phyloP scores from a whole-genome alignment of 2,797 vertebrate species.

The Acrocephalus scirpaceus region DNA sequence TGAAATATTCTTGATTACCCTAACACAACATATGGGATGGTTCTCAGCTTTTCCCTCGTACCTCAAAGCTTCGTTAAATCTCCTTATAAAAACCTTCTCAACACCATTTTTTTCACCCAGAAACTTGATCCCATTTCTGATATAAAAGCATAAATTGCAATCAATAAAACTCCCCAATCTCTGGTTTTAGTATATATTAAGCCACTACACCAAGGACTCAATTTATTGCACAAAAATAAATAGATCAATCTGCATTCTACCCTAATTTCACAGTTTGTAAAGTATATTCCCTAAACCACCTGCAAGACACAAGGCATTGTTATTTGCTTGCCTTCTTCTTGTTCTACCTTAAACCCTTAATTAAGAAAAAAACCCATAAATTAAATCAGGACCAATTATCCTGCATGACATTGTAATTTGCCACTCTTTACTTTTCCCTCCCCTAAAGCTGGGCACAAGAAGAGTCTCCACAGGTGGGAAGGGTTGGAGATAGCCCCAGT shows the following conservation, averaged over 20 bases:
- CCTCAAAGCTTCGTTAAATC: neutral
- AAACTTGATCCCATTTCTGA: neutral
- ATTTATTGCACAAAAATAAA: neutral
- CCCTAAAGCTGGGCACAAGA: neutral
- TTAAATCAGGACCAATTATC: neutral
- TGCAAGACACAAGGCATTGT: neutral
- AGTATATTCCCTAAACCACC: neutral
- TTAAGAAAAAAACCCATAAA: neutral
- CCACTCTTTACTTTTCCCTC: neutral
- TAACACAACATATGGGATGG: neutral
- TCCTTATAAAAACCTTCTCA: neutral
- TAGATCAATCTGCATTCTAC: neutral
- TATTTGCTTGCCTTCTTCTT: neutral
- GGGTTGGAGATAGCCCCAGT: neutral
- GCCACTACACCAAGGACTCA: neutral
- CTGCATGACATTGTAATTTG: constrained; percentile 10
- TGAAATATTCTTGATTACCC: neutral
- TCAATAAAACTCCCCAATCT: neutral
- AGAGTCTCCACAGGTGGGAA: neutral
- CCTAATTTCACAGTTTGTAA: neutral
- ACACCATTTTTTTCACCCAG: neutral
- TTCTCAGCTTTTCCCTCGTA: neutral
- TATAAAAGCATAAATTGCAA: neutral
- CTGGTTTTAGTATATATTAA: neutral
- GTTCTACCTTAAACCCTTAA: neutral